Evolutionary conservation across 2,797 vertebrate species (phyloP).

Genomic region (Myiothlypis coronata): DNA sequence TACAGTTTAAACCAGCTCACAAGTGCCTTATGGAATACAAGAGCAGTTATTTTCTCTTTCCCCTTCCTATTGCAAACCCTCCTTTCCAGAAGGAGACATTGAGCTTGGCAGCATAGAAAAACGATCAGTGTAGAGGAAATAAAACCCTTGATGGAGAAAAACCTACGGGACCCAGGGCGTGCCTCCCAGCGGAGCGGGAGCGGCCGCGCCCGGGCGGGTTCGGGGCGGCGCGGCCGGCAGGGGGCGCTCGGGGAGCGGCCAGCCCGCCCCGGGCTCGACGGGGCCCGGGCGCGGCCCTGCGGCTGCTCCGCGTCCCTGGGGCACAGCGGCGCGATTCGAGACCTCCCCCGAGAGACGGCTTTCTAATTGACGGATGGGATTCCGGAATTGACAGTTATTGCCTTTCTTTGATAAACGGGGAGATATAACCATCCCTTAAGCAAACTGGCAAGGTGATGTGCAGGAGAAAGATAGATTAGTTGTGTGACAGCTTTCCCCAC

Average conservation of each 20-base stretch:
- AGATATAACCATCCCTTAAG: neutral
- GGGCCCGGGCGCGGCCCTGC: neutral
- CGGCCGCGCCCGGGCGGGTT: neutral
- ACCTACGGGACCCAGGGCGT: rapidly evolving
- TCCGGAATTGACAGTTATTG: neutral
- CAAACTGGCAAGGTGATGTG: rapidly evolving
- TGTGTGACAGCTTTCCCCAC: neutral
- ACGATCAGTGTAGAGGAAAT: rapidly evolving
- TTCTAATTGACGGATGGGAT: neutral
- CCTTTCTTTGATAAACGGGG: neutral
- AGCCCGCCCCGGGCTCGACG: neutral
- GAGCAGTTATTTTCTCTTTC: neutral
- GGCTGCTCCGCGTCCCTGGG: neutral
- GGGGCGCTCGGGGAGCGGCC: neutral
- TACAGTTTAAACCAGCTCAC: neutral
- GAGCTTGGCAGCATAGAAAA: neutral
- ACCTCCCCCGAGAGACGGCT: rapidly evolving
- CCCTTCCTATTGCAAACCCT: rapidly evolving
- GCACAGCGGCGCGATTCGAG: rapidly evolving
- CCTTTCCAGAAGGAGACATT: neutral
- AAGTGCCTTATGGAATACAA: neutral
- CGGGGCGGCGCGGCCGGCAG: neutral
- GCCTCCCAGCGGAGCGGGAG: neutral
- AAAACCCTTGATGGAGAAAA: rapidly evolving
- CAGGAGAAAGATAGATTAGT: neutral